Evolutionary conservation across 2,113 vertebrate species (phyloP).

Genomic region (Glaucidium brasilianum): DNA sequence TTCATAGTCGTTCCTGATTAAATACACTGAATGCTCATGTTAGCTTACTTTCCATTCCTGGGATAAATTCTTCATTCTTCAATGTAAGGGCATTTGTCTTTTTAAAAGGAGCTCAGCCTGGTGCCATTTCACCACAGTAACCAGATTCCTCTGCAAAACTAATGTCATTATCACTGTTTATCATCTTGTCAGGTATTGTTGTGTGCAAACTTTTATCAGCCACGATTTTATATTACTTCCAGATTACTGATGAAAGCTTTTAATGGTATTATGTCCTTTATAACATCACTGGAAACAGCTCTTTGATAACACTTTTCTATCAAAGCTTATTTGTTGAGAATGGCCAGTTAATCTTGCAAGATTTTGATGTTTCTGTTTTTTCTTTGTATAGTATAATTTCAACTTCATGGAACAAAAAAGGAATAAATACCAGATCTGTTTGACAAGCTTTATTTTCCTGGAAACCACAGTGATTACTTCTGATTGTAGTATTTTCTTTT

Average conservation of each 20-base stretch:
- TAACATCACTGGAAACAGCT: background rate
- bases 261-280: background rate
- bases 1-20: background rate
- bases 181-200: background rate
- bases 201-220: background rate
- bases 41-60: background rate
- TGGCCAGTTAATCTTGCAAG: background rate
- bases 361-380: background rate
- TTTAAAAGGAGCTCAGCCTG: background rate
- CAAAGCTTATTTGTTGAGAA: background rate
- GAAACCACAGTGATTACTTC: background rate
- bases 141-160: background rate
- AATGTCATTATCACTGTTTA: background rate
- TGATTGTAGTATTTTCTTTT: background rate
- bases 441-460: background rate
- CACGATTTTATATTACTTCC: background rate
- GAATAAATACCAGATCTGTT: background rate
- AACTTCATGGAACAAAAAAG: background rate
- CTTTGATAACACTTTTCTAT: background rate
- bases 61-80: background rate
- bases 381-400: background rate
- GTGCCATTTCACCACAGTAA: background rate
- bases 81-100: background rate
- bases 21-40: background rate
- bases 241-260: background rate